phyloP scores from a whole-genome alignment of 2,888 invertebrate species.

The Diachrysia chrysitis region DNA sequence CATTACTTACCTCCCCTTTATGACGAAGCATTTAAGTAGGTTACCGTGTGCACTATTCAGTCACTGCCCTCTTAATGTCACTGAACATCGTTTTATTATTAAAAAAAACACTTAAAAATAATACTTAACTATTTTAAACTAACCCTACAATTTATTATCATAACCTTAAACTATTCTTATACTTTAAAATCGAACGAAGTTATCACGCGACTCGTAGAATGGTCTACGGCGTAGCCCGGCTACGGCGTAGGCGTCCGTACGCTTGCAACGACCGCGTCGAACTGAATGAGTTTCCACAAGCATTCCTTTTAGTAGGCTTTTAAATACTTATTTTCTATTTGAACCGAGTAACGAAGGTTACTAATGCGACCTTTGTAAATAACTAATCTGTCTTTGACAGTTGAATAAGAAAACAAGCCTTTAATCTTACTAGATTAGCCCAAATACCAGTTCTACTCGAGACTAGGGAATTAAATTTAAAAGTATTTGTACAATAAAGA shows the following conservation, averaged over 20 bases:
- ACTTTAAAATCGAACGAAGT: conserved; percentile 63
- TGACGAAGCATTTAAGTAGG: conserved; percentile 79
- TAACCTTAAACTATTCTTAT: conserved; percentile 32
- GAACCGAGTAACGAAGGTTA: conserved; percentile 65
- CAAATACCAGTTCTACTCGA: neutral
- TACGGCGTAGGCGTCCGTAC: conserved; percentile 81
- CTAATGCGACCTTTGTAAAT: conserved; percentile 62
- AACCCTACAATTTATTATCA: conserved; percentile 39
- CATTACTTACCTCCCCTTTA: conserved; percentile 79
- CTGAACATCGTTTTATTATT: conserved; percentile 66
- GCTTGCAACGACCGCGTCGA: conserved; percentile 74
- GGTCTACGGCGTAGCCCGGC: conserved; percentile 65
- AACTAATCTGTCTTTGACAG: conserved; percentile 46
- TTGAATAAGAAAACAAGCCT: conserved; percentile 13
- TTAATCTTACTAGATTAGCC: conserved; percentile 12
- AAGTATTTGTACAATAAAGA: conserved; percentile 9
- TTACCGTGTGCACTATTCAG: conserved; percentile 78
- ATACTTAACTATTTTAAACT: conserved; percentile 34
- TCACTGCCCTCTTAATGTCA: conserved; percentile 71
- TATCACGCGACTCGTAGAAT: conserved; percentile 61
- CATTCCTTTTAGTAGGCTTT: conserved; percentile 66
- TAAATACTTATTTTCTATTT: conserved; percentile 71
- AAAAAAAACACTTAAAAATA: conserved; percentile 50
- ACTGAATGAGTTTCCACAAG: conserved; percentile 72
- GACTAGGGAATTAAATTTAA: conserved; percentile 7